phyloP scores from a whole-genome alignment of 2,888 invertebrate species.

The Tachystola acroxantha region DNA sequence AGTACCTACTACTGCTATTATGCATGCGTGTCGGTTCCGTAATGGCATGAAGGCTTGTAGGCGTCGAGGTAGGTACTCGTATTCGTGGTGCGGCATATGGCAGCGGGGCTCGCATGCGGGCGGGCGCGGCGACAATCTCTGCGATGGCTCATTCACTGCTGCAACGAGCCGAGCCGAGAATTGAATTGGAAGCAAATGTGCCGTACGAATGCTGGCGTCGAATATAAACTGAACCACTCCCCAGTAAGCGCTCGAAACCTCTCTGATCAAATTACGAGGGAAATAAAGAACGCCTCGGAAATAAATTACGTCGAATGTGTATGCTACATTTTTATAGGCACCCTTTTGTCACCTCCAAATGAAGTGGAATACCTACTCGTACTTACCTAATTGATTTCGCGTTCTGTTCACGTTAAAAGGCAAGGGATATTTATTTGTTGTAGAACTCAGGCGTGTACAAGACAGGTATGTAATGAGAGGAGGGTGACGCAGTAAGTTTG shows the following conservation, averaged over 20 bases:
- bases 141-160: conserved; percentile 69
- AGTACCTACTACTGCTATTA: too few relatives aligned
- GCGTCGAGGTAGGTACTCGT: conserved; percentile 33
- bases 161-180: conserved; percentile 68
- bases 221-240: conserved; percentile 64
- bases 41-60: conserved; percentile 31
- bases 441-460: conserved; percentile 22
- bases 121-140: conserved; percentile 53
- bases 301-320: conserved; percentile 24
- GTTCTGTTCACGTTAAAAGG: not conserved
- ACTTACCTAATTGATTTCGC: not conserved
- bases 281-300: conserved; percentile 31
- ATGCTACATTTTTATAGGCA: not conserved
- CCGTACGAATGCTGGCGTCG: conserved; percentile 60
- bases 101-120: conserved; percentile 16
- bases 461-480: conserved; percentile 47
- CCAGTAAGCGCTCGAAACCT: conserved; percentile 37
- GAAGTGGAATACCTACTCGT: too few relatives aligned
- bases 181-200: conserved; percentile 74
- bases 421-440: not conserved
- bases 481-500: conserved; percentile 45
- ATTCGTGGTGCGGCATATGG: conserved; percentile 20
- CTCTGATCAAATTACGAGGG: conserved; percentile 44
- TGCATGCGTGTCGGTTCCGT: conserved; percentile 30
- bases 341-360: not conserved